Evolutionary conservation across 2,888 invertebrate genomes (phyloP).

Genomic region (Caenorhabditis sp.): DNA sequence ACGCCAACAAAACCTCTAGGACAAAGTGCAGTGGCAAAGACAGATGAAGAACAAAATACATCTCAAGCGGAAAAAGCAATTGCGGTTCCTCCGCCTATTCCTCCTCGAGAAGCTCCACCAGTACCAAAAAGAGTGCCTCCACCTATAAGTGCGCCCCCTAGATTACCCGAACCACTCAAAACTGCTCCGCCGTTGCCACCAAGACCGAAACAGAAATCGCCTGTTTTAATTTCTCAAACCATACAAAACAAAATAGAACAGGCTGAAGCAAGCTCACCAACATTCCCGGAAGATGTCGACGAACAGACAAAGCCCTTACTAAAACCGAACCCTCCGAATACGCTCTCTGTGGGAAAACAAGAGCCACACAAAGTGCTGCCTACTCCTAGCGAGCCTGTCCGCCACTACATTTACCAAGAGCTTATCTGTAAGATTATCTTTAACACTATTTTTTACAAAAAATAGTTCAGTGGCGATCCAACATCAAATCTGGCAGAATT

Average conservation of each 20-base stretch:
- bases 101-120: constrained; percentile 39
- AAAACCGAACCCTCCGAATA: constrained; percentile 47
- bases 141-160: constrained; percentile 47
- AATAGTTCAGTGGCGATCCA: constrained; percentile 56
- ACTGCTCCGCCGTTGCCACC: constrained; percentile 60
- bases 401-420: constrained; percentile 76
- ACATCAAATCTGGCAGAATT: constrained; percentile 91
- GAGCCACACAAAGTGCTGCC: constrained; percentile 61
- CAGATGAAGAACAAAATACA: no score
- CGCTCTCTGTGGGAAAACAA: constrained; percentile 52
- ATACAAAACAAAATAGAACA: no score
- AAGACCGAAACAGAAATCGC: constrained; percentile 41
- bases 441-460: background rate
- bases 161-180: constrained; percentile 8
- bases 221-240: constrained; percentile 4
- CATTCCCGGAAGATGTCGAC: background rate
- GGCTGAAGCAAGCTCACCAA: constrained; percentile 13
- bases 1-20: constrained; percentile 64
- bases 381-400: constrained; percentile 64
- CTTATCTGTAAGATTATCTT: constrained; percentile 66
- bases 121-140: constrained; percentile 42
- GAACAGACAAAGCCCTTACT: constrained; percentile 33
- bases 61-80: constrained; percentile 8
- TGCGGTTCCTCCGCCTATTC: constrained; percentile 57
- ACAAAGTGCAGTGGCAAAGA: constrained; percentile 2